Conservation (phyloP, 2,113 vertebrate species). For the Xyliphius kryptos region DNA sequence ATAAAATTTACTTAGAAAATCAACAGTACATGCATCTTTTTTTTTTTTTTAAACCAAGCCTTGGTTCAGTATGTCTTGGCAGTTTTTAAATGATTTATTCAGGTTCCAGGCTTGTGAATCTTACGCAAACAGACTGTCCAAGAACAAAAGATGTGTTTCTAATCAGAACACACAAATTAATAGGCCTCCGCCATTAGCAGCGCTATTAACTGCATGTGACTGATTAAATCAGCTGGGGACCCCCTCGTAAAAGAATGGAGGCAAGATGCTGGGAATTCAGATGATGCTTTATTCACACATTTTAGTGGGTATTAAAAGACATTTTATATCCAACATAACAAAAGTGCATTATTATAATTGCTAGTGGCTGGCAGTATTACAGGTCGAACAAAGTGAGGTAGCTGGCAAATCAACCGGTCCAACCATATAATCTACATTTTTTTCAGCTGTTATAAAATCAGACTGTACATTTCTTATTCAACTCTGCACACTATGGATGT, state of each 20-base stretch:
- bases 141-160: conserved; percentile 19
- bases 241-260: conserved; percentile 34
- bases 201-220: conserved; percentile 42
- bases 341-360: too few species aligned
- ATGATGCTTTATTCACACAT: too few species aligned
- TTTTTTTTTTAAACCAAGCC: background rate
- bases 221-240: conserved; percentile 40
- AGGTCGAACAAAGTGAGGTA: too few species aligned
- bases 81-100: conserved; percentile 8
- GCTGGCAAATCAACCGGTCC: too few species aligned
- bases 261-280: conserved; percentile 1
- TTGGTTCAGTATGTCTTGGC: background rate
- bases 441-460: too few species aligned
- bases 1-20: too few species aligned
- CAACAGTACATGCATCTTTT: too few species aligned
- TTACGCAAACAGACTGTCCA: conserved; percentile 8
- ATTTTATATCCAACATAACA: too few species aligned
- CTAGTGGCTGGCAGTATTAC: too few species aligned
- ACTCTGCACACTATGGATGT: background rate
- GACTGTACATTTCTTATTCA: background rate
- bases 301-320: too few species aligned
- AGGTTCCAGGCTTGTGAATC: background rate
- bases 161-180: conserved; percentile 33
- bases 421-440: too few species aligned
- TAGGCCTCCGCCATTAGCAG: conserved; percentile 39